These are phyloP conservation scores for Gymnarchus niloticus DNA, from an alignment of 2,113 vertebrate species.

Conservation along the genomic window DNA sequence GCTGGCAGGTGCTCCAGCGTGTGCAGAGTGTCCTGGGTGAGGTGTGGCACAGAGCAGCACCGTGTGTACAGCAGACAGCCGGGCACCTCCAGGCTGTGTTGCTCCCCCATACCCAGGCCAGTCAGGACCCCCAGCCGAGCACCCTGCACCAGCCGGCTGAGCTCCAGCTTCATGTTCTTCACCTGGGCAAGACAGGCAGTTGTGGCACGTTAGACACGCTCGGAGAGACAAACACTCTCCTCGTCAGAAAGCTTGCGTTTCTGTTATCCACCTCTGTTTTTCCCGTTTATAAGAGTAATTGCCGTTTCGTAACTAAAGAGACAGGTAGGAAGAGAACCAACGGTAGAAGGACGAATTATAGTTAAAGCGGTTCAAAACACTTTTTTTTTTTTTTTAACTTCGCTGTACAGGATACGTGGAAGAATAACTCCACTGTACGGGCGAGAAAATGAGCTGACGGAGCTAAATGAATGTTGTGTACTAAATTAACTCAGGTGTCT, in stretches of 20 bases:
- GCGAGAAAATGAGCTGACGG: not conserved
- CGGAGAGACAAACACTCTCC: not conserved
- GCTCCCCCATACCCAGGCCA: slow-evolving; percentile 62
- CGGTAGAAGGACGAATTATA: too few relatives aligned
- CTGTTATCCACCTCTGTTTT: not conserved
- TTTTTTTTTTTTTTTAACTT: not conserved
- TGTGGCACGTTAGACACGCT: not conserved
- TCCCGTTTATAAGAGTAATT: not conserved
- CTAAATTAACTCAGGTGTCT: not conserved
- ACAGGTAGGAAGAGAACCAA: too few relatives aligned
- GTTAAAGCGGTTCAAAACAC: too few relatives aligned
- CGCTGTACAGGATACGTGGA: not conserved
- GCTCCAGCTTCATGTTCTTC: slow-evolving; percentile 67
- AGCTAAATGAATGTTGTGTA: not conserved
- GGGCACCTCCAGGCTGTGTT: slow-evolving; percentile 68
- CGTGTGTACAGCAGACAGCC: slow-evolving; percentile 85
- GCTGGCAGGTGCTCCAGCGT: slow-evolving; percentile 65
- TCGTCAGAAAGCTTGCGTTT: too few relatives aligned
- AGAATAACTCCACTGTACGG: not conserved
- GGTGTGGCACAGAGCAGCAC: slow-evolving; percentile 78
- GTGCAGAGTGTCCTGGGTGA: slow-evolving; percentile 75
- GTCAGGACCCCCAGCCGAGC: slow-evolving; percentile 73
- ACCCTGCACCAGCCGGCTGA: slow-evolving; percentile 64
- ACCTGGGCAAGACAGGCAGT: slow-evolving; percentile 14
- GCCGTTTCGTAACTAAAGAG: not conserved